Evolutionary conservation across 2,888 invertebrate species (phyloP).

Genomic region (Melinaea menophilus): DNA sequence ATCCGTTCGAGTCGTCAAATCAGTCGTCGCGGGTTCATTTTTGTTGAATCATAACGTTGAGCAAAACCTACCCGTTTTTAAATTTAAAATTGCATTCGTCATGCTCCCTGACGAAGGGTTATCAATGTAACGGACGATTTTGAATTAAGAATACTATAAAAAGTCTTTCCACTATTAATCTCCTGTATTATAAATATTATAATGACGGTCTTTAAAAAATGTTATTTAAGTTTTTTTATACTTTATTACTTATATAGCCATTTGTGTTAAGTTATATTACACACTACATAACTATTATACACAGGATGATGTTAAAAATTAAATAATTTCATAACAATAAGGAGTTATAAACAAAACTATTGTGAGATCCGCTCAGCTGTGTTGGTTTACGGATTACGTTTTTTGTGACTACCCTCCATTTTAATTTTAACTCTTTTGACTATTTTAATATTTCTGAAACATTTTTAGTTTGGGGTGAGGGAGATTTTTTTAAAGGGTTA

Average conservation of each 20-base stretch:
- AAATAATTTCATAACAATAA: constrained; percentile 12
- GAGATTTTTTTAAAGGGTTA: constrained; percentile 53
- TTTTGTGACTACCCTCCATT: constrained; percentile 63
- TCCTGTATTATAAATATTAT: no score
- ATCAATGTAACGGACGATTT: constrained; percentile 31
- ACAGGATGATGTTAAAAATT: background rate
- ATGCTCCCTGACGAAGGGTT: constrained; percentile 51
- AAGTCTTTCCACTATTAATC: background rate
- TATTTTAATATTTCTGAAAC: constrained; percentile 76
- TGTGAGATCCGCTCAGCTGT: constrained; percentile 65
- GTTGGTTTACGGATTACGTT: constrained; percentile 70
- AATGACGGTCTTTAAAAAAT: no score
- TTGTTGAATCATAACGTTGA: constrained; percentile 72
- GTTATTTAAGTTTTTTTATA: no score
- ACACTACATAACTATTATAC: no score
- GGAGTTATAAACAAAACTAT: constrained; percentile 17
- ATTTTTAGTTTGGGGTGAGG: constrained; percentile 67
- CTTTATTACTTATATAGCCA: no score
- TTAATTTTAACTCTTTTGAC: constrained; percentile 77
- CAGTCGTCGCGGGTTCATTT: constrained; percentile 69
- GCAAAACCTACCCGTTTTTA: constrained; percentile 72
- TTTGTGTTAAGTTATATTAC: no score
- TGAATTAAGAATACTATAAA: constrained; percentile 34
- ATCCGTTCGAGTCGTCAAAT: constrained; percentile 72
- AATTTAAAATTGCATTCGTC: constrained; percentile 74